Evolutionary conservation across 2,888 invertebrate species (phyloP), one percentile per base, ranked within the genome.

Genomic region (Timema podura): DNA sequence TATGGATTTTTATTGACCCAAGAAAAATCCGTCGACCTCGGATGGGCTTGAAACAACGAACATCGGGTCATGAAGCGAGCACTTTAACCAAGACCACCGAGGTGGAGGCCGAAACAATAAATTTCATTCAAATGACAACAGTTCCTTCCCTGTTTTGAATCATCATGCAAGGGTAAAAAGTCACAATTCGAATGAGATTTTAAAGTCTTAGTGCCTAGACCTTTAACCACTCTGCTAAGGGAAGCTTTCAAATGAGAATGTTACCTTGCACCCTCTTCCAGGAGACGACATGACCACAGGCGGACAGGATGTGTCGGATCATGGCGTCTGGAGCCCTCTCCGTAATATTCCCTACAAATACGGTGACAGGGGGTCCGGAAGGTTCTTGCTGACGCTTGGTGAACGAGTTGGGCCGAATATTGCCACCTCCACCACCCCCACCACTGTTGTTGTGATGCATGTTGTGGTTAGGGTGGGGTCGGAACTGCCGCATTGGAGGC

Each of bases 341-440:
- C 78, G 95, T 93, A 71, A 99, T 97, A 81, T 97, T 98, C 65
- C 98, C 98, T 66, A 98, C 94, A 84, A 98, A 98, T 5, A 98
- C 97, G 1, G 98, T 98, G 49, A 98, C 96, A 1, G 95, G 90
- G 0, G 97, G 96, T 0, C 95, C 95, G 5, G 81, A 61, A 16
- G 75, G 73, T 57, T 77, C 76, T 46, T 72, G 73, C 64, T 73
- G 73, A 77, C 72, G 77, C 78, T 74, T 79, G 79, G 75, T 79
- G 79, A 77, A 49, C 75, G 76, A 73, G 80, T 81, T 69, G 79
- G 80, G 65, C 79, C 81, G 73, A 79, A 80, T 45, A 59, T 61
- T 67, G 44, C 73, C 72, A 48, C 72, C 74, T 8, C 72, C 72
- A 9, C 15, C 16, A 0, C 57, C 57, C 13, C 57, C 57, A 9